Evolutionary conservation across 2,113 vertebrate genomes (phyloP), one percentile per base, ranked within the genome.

Genomic region (Galeopterus variegatus): DNA sequence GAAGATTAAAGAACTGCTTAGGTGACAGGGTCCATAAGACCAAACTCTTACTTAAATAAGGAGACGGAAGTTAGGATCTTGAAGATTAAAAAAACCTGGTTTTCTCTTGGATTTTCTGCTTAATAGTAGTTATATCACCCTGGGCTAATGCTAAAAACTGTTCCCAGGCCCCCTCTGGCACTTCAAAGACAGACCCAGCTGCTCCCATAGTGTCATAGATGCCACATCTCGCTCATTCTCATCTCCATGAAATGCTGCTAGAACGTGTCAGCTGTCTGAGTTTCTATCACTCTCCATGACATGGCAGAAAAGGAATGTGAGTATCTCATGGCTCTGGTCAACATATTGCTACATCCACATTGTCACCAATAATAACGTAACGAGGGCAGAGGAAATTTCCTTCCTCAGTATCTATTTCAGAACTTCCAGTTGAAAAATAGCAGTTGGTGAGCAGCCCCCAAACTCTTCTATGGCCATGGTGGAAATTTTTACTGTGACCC

Each of bases 31-130:
- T 41, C 41, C 41, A 41, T 41, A 41, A 41, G 41, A 41, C 41
- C 41, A 41, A 41, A 41, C 41, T 41, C 41, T 41, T 41, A 41
- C 41, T 41, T 41, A 41, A 41, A 41, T 41, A 41, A 41, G 41
- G 41, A 41, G 41, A 41, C 4, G 41, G 41, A 41, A 41, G 41
- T 56, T 56, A 56, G 17, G 17, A 56, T 24, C 33, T 58, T 24
- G 48, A 88, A 64, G 48, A 48, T 69, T 70, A 95, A 96, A 96
- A 96, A 96, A 97, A 87, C 83, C 50, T 67, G 73, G 81, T 89
- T 96, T 98, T 94, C 41, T 33, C 48, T 94, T 83, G 92, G 97
- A 88, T 82, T 94, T 98, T 86, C 26, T 79, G 73, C 64, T 87
- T 88, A 91, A 77, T 80, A 95, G 54, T 1, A 0, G 19, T 89